These are phyloP conservation scores for Watsonalla binaria DNA, from an alignment of 2,888 invertebrate genomes.

Conservation along the genomic window DNA sequence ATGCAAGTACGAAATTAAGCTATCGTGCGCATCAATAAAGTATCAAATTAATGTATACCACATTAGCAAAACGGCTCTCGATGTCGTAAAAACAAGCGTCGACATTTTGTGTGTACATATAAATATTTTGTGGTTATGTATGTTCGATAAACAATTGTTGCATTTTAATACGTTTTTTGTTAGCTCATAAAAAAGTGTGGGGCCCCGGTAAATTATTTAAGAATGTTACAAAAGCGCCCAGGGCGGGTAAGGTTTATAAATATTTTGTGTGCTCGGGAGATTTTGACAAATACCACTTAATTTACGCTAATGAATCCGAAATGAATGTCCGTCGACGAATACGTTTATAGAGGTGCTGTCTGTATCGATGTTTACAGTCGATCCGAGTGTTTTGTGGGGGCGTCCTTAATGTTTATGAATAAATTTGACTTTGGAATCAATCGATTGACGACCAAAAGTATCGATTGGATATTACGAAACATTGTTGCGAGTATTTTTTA, in stretches of 20 bases:
- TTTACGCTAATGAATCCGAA: slow-evolving; percentile 73
- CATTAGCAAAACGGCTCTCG: slow-evolving; percentile 65
- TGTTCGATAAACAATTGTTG: slow-evolving; percentile 43
- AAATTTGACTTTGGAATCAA: slow-evolving; percentile 10
- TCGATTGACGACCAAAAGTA: not conserved
- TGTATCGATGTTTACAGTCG: slow-evolving; percentile 20
- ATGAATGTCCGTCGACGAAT: slow-evolving; percentile 61
- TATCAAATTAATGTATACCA: slow-evolving; percentile 62
- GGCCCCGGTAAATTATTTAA: slow-evolving; percentile 48
- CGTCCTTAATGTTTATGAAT: slow-evolving; percentile 2
- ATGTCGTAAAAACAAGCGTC: slow-evolving; percentile 57
- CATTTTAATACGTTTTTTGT: slow-evolving; percentile 32
- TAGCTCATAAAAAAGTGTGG: slow-evolving; percentile 35
- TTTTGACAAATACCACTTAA: slow-evolving; percentile 77
- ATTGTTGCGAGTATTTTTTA: not conserved
- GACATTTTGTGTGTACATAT: slow-evolving; percentile 39
- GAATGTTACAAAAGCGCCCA: slow-evolving; percentile 41
- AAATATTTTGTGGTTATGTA: slow-evolving; percentile 32
- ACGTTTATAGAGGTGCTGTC: slow-evolving; percentile 39
- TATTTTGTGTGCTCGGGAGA: slow-evolving; percentile 63
- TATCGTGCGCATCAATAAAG: slow-evolving; percentile 62
- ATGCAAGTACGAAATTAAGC: slow-evolving; percentile 61
- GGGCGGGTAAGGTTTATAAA: slow-evolving; percentile 61
- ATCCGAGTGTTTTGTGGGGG: not conserved
- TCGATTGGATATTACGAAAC: not conserved